phyloP scores from a whole-genome alignment of 2,888 invertebrate species.

The Tetranychus truncatus region DNA sequence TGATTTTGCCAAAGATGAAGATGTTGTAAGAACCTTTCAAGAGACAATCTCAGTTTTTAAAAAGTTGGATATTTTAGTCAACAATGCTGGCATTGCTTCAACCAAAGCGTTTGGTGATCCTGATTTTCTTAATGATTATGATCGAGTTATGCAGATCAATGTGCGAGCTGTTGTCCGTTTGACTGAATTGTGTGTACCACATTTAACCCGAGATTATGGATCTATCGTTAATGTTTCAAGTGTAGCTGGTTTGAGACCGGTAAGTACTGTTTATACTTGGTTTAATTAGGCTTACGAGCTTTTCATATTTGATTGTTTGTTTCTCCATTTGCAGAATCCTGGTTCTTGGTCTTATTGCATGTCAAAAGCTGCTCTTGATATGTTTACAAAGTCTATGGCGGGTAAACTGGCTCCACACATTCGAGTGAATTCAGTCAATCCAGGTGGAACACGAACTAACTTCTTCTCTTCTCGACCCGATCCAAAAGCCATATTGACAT shows the following conservation, averaged over 20 bases:
- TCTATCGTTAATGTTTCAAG: slow-evolving; percentile 12
- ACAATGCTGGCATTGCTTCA: slow-evolving; percentile 12
- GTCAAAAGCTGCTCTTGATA: slow-evolving; percentile 12
- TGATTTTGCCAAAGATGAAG: slow-evolving; percentile 2
- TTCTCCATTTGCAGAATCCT: neutral
- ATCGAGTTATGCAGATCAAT: slow-evolving; percentile 13
- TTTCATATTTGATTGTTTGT: neutral
- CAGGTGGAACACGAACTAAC: neutral
- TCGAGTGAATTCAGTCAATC: slow-evolving; percentile 11
- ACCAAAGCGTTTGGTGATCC: neutral
- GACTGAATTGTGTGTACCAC: slow-evolving; percentile 2
- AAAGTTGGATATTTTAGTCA: slow-evolving; percentile 16
- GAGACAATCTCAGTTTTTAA: slow-evolving; percentile 13
- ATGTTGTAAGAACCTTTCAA: neutral
- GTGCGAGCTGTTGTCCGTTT: slow-evolving; percentile 14
- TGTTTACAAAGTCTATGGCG: slow-evolving; percentile 8
- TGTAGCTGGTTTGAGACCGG: neutral
- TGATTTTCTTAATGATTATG: slow-evolving; percentile 11
- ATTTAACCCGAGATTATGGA: slow-evolving; percentile 11
- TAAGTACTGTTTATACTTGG: neutral
- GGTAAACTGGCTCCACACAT: neutral
- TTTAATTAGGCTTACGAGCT: neutral
- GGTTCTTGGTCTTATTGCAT: slow-evolving; percentile 3
- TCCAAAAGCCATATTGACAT: too few species aligned
- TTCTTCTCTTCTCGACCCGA: too few species aligned